Evolutionary conservation across 23 tunicate species (phyloP).

Genomic region (Botrylloides violaceus): DNA sequence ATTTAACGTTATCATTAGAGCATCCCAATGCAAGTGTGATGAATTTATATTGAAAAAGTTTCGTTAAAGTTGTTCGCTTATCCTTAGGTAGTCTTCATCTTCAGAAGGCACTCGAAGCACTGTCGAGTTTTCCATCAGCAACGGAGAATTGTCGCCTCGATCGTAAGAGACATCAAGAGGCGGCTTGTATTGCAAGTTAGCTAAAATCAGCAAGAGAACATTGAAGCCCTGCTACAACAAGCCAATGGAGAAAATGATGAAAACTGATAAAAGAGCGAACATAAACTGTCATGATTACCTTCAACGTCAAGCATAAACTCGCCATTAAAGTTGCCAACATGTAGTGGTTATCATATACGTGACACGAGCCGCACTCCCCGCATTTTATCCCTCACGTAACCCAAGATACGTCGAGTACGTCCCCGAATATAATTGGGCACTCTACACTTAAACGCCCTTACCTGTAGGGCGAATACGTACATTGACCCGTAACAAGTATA

Average conservation of each 20-base stretch:
- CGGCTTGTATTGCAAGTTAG: neutral
- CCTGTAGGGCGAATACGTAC: too few relatives aligned
- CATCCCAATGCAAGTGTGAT: too few relatives aligned
- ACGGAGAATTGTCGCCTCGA: neutral
- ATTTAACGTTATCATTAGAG: too few relatives aligned
- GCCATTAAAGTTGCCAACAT: constrained; percentile 5
- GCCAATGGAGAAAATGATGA: neutral
- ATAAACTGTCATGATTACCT: too few relatives aligned
- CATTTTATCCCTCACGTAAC: constrained; percentile 1
- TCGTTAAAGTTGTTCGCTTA: too few relatives aligned
- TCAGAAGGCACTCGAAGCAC: too few relatives aligned
- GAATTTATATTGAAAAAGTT: too few relatives aligned
- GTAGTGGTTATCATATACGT: neutral
- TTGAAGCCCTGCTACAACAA: constrained; percentile 1
- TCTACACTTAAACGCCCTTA: too few relatives aligned
- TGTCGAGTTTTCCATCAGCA: neutral
- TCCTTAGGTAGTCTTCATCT: too few relatives aligned
- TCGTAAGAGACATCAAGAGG: neutral
- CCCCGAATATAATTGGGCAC: constrained; percentile 10
- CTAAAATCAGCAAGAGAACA: neutral
- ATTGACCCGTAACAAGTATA: too few relatives aligned
- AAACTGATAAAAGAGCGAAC: too few relatives aligned
- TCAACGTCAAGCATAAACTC: neutral
- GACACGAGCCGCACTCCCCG: constrained; percentile 24
- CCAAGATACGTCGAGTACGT: constrained; percentile 10